phyloP scores from a whole-genome alignment of 2,113 vertebrate genomes.

The Paralichthys olivaceus region DNA sequence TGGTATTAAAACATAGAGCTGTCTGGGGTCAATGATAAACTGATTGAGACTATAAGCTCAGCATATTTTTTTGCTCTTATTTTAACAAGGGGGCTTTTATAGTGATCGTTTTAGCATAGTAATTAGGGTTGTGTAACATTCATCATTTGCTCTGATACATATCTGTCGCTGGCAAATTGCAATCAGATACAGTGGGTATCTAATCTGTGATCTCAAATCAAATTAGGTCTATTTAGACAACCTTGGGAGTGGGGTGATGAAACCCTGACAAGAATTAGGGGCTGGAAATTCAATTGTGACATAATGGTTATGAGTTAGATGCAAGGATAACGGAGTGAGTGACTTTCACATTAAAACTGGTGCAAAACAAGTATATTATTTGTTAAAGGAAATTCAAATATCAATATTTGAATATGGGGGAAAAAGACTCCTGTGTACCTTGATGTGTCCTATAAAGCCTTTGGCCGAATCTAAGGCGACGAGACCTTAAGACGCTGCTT shows the following conservation, averaged over 20 bases:
- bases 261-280: conserved; percentile 87
- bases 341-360: conserved; percentile 82
- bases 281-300: conserved; percentile 90
- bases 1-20: conserved; percentile 67
- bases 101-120: conserved; percentile 63
- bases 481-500: conserved; percentile 76
- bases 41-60: conserved; percentile 59
- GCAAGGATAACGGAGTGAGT: conserved; percentile 81
- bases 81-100: conserved; percentile 48
- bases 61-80: conserved; percentile 28
- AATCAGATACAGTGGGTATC: conserved; percentile 81
- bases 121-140: conserved; percentile 74
- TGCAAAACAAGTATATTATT: background rate
- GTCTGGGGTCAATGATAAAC: conserved; percentile 42
- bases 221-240: conserved; percentile 83
- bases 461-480: conserved; percentile 62
- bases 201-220: conserved; percentile 82
- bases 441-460: conserved; percentile 57
- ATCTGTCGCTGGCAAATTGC: conserved; percentile 81
- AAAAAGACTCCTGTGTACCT: conserved; percentile 32
- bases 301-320: conserved; percentile 86
- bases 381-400: background rate
- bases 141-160: conserved; percentile 76
- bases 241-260: conserved; percentile 75
- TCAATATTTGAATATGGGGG: conserved; percentile 44